Base-by-base conservation (phyloP, 2,113 vertebrate genomes). In the Formicarius rufipectus region DNA sequence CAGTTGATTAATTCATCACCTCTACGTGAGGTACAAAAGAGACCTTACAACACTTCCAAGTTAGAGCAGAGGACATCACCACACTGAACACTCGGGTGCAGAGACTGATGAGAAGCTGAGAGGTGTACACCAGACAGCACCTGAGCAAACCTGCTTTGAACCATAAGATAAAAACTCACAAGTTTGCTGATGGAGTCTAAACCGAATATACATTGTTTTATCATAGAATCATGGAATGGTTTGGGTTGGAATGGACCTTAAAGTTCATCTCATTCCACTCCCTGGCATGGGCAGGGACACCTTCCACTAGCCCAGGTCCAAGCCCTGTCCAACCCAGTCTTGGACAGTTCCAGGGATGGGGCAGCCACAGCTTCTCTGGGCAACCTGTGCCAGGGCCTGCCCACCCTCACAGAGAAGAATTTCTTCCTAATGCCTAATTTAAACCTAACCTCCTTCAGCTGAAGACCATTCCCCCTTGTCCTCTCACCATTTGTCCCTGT, bases 221-320 rank as follows among this genome's bases (percentile, higher is more conserved):
- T 60, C 13, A 60, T 37, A 14, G 33, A 59, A 35, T 31, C 40
- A 62, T 10, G 4, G 47, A 56, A 42, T 28, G 63, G 30, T 31
- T 47, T 23, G 18, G 30, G n/a, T 62, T 63, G 35, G 56, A 84
- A 90, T 19, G 27, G 27, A 23, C 22, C 18, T 69, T 56, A 47
- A 49, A 63, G n/a, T 3, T 56, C 31, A 6, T 13, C 4, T 20
- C 25, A 35, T 42, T 49, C 47, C 79, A 23, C 17, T 10, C 14
- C 39, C 39, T 68, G n/a, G 39, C 55, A 19, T 6, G 5, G 39
- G 9, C 77, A 68, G 9, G 45, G 21, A 55, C 27, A 6, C 2
- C 22, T 69, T 35, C 35, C 49, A 49, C 14, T 10, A 0, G 0
- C 0, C 56, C 49, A 40, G 8, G 5, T 1, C 1, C 16, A 40